Conservation (phyloP, 2,113 vertebrate genomes). For the Cyanocitta stelleri region DNA sequence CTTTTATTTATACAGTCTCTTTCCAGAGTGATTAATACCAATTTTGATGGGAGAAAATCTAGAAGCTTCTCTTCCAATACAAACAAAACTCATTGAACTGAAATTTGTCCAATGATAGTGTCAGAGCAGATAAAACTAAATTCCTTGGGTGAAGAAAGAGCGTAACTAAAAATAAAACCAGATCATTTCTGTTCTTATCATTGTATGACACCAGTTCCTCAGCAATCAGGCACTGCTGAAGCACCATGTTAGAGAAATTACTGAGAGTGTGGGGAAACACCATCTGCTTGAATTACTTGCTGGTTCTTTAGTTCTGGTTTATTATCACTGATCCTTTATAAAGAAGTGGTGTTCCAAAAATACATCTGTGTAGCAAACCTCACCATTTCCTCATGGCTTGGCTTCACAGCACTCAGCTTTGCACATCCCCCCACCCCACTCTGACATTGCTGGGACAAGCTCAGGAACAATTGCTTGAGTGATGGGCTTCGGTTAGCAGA, state of each 20-base stretch:
- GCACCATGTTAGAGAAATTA: not conserved
- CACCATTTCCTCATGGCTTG: not conserved
- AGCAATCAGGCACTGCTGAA: not conserved
- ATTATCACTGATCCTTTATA: not conserved
- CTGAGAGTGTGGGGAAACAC: not conserved
- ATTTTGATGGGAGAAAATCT: not conserved
- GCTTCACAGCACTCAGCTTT: not conserved
- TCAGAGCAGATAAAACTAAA: not conserved
- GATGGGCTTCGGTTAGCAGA: fast-evolving
- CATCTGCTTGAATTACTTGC: not conserved
- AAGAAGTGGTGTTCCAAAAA: not conserved
- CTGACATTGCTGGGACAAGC: not conserved
- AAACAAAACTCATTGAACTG: not conserved
- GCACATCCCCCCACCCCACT: not conserved
- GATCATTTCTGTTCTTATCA: not conserved
- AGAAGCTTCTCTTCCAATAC: not conserved
- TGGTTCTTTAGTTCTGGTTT: not conserved
- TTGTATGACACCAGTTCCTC: not conserved
- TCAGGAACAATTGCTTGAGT: fast-evolving
- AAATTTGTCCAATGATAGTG: not conserved
- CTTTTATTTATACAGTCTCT: not conserved
- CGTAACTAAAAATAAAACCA: not conserved
- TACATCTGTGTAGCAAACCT: not conserved
- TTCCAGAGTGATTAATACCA: not conserved
- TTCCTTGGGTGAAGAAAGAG: not conserved